A percentile compares a stretch with the other conserved stretches of the same genome.
These are phyloP conservation scores for Chauna torquata DNA, from an alignment of 2,113 vertebrate genomes.

Conservation along the genomic window DNA sequence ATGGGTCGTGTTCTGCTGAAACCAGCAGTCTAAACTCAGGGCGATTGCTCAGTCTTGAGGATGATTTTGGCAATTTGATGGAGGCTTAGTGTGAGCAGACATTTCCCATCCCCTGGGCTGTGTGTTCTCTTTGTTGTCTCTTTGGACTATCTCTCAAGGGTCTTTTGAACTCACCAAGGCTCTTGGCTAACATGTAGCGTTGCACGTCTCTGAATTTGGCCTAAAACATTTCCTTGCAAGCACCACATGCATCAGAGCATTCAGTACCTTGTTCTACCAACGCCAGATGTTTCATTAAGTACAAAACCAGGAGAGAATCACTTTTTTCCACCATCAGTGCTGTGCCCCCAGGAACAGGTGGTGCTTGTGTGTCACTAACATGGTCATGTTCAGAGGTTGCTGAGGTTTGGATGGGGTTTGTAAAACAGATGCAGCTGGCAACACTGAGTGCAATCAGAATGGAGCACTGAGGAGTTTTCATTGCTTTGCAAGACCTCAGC, in stretches of 20 bases:
- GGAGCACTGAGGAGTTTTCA: background rate
- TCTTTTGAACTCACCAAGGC: background rate
- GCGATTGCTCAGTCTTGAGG: background rate
- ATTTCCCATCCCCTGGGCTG: background rate
- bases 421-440: constrained; percentile 12
- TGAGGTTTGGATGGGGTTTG: background rate
- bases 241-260: background rate
- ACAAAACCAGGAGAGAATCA: background rate
- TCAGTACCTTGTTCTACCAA: accelerated
- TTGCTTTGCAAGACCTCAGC: background rate
- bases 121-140: background rate
- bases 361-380: accelerated
- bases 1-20: background rate
- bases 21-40: background rate
- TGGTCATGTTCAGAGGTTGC: background rate
- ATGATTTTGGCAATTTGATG: background rate
- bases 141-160: background rate
- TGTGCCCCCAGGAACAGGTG: background rate
- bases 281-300: background rate
- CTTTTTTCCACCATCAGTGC: constrained; percentile 44
- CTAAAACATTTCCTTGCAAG: background rate
- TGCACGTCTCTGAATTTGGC: background rate
- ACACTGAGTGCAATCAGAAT: background rate
- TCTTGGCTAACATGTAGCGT: accelerated
- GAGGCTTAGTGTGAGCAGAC: background rate